Conservation (phyloP, 2,113 vertebrate genomes). For the Burhinus oedicnemus region DNA sequence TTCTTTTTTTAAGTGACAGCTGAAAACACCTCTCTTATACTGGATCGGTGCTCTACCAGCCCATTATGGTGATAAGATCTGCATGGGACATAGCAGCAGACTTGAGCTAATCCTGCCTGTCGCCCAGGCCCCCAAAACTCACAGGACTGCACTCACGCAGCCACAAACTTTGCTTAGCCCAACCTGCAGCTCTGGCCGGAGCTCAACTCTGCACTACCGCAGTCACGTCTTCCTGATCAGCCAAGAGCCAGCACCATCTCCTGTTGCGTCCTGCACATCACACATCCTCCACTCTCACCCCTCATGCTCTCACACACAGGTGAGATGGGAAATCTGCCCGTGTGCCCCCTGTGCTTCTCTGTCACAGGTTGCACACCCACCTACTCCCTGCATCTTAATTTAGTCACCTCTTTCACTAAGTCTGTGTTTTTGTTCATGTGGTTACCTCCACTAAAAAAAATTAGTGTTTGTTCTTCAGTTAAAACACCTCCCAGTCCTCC, state of each 20-base stretch:
- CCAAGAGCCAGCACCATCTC: neutral
- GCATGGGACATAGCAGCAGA: neutral
- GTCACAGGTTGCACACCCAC: neutral
- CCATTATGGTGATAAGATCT: neutral
- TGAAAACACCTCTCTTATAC: neutral
- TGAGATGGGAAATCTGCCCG: neutral
- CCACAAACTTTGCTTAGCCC: neutral
- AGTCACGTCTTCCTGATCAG: neutral
- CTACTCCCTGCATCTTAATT: neutral
- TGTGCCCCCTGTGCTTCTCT: neutral
- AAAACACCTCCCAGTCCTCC: neutral
- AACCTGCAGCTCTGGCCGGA: accelerated
- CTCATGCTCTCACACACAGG: accelerated
- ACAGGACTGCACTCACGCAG: accelerated
- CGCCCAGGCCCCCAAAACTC: accelerated
- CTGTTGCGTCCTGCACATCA: accelerated
- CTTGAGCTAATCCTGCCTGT: neutral
- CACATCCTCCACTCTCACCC: neutral
- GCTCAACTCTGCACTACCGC: neutral
- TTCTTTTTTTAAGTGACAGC: neutral
- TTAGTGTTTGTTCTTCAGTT: neutral
- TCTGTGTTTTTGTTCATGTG: neutral
- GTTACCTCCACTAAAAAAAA: neutral
- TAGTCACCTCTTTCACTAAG: neutral
- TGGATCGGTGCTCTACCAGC: neutral